Percentiles rank a stretch among this genome's conserved stretches.
These are phyloP conservation scores for Falco columbarius DNA, from an alignment of 2,797 vertebrate genomes.

Conservation along the genomic window DNA sequence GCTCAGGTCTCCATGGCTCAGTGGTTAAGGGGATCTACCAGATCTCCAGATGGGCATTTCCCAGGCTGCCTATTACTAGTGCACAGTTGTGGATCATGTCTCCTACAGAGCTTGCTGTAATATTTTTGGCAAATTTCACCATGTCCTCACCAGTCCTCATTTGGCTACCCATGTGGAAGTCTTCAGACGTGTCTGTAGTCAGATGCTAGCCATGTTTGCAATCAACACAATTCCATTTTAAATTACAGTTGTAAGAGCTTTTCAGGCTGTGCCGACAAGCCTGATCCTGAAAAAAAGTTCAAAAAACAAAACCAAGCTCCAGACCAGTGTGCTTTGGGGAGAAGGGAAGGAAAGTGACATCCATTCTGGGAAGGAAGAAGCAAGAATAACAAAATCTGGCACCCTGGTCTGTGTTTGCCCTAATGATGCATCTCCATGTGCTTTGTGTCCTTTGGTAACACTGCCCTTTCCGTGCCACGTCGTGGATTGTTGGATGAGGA, in stretches of 20 bases:
- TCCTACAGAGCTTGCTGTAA: neutral
- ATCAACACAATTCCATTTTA: constrained; percentile 45
- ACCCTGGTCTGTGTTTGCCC: constrained; percentile 17
- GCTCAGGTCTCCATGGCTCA: neutral
- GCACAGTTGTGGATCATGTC: neutral
- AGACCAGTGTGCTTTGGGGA: neutral
- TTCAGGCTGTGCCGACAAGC: neutral
- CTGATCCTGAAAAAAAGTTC: neutral
- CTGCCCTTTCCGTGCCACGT: constrained; percentile 37
- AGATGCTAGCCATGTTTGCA: constrained; percentile 45
- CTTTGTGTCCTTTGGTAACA: constrained; percentile 31
- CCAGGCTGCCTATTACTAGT: neutral
- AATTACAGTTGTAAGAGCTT: constrained; percentile 44
- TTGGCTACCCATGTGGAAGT: constrained; percentile 36
- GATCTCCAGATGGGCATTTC: neutral
- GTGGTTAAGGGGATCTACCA: neutral
- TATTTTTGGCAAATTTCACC: neutral
- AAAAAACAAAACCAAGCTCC: neutral
- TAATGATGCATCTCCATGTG: constrained; percentile 6
- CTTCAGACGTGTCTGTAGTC: constrained; percentile 48
- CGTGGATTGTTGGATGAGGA: constrained; percentile 7
- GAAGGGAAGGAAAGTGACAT: constrained; percentile 41
- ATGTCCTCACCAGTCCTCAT: constrained; percentile 12
- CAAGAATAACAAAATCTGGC: constrained; percentile 28
- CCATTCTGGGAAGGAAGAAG: constrained; percentile 33